Evolutionary conservation across 53 echinoderm and acorn worm species (phyloP), one percentile per base, ranked within the genome.

Genomic region (Arbacia lixula): DNA sequence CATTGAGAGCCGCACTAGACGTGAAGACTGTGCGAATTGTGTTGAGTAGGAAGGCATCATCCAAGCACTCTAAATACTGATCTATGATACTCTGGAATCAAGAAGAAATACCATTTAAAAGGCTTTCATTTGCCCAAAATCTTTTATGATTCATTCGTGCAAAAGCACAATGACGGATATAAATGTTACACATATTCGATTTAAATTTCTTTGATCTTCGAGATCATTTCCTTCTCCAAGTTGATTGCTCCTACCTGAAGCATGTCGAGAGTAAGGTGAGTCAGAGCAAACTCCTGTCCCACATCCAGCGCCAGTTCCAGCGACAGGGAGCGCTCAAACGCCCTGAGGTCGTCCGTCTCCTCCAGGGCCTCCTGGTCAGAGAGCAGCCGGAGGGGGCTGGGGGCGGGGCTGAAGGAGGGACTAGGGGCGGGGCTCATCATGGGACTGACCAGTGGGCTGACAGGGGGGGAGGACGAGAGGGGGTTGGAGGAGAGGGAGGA

Each of bases 21-120:
- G 91, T 96, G 69, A 96, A 96, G 16, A 96, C 97, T 2, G 97
- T 96, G 54, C 97, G 85, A 52, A 96, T 96, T 14, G 97, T 96
- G 90, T 96, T 96, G 46, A 96, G 60, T 6, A 96, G 86, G 61
- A 96, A 96, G 1, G 97, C 87, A 8, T 94, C 85, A 60, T 96
- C 97, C 36, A 69, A 88, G 20, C 89, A 94, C 34, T 91, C 89
- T 22, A 83, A 84, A 80, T 92, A 94, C 3, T 92, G 89, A 32
- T 92, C 86, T 38, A 96, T 85, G 1, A 90, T 90, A 72, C 88
- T 90, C 97, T 96, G 72, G 9, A 50, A 53, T 17, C 52, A 75
- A 29, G 20, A 71, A 11, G 20, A 50, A n/a, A n/a, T n/a, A n/a
- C n/a, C n/a, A n/a, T n/a, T n/a, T n/a, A n/a, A n/a, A n/a, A n/a